Percentiles rank a stretch among this genome's conserved stretches.
phyloP scores from a whole-genome alignment of 2,888 invertebrate species.

The Ametastegia equiseti region DNA sequence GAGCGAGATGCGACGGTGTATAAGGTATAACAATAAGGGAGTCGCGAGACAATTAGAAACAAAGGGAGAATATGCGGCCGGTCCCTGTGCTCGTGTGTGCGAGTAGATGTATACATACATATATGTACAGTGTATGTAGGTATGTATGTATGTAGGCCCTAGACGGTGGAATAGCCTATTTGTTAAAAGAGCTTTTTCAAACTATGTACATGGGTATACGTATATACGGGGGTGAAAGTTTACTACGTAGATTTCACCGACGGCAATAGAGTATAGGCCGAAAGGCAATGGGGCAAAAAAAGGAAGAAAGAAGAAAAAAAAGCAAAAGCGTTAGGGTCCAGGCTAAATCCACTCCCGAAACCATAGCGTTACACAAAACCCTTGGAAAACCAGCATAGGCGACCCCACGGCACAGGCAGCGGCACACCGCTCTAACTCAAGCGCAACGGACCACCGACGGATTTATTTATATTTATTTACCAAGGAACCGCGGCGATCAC shows the following conservation, averaged over 20 bases:
- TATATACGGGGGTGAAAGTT: background rate
- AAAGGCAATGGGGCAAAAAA: background rate
- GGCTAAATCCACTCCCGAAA: constrained; percentile 22
- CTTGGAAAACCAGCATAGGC: constrained; percentile 5
- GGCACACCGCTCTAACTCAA: constrained; percentile 21
- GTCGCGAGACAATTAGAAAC: background rate
- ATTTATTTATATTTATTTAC: constrained; percentile 25
- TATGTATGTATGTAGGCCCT: background rate
- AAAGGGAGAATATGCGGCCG: background rate
- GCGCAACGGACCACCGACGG: constrained; percentile 1
- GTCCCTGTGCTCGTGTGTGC: background rate
- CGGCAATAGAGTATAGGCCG: too few species aligned
- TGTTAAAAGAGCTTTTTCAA: background rate
- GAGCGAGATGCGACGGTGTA: background rate
- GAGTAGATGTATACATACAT: too few species aligned
- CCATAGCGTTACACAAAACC: background rate
- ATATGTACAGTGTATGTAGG: background rate
- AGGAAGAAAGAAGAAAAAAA: background rate
- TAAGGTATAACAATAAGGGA: background rate
- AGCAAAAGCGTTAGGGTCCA: constrained; percentile 14
- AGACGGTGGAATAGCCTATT: background rate
- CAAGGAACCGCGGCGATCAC: background rate
- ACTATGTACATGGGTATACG: too few species aligned
- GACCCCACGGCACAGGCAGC: background rate
- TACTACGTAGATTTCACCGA: background rate